Conservation (phyloP, 2,797 vertebrate genomes). For the Macropus fuliginosus region DNA sequence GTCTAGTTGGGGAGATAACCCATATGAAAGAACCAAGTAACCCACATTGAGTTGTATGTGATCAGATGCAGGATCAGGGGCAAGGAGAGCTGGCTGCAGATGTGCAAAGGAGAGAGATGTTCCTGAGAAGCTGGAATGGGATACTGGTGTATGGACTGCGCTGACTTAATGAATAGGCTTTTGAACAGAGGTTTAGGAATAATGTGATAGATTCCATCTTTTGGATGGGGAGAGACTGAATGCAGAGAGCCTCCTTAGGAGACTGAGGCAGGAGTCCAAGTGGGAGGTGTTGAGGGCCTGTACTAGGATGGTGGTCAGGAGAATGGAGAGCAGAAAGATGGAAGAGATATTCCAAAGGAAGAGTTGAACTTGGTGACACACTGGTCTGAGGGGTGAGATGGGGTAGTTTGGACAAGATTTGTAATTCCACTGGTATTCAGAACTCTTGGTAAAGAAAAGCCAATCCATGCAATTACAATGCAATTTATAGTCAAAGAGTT, state of each 20-base stretch:
- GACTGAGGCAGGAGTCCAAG: neutral
- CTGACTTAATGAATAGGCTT: neutral
- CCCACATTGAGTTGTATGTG: neutral
- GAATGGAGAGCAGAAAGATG: neutral
- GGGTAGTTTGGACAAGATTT: neutral
- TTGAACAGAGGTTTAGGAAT: neutral
- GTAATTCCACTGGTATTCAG: neutral
- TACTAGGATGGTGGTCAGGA: neutral
- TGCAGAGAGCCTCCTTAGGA: neutral
- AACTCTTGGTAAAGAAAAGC: neutral
- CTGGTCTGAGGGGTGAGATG: neutral
- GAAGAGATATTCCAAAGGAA: neutral
- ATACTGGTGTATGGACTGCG: neutral
- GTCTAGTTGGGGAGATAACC: neutral
- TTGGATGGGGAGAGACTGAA: neutral
- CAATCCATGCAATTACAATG: neutral
- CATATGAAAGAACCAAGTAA: neutral
- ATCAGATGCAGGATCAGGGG: neutral
- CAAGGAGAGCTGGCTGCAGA: neutral
- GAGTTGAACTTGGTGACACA: neutral
- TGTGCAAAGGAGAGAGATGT: neutral
- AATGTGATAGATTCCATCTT: neutral
- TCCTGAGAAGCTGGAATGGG: neutral
- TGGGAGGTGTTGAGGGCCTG: neutral
- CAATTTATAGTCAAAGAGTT: neutral